Conservation (phyloP, 2,797 vertebrate species). For the Todus mexicanus region DNA sequence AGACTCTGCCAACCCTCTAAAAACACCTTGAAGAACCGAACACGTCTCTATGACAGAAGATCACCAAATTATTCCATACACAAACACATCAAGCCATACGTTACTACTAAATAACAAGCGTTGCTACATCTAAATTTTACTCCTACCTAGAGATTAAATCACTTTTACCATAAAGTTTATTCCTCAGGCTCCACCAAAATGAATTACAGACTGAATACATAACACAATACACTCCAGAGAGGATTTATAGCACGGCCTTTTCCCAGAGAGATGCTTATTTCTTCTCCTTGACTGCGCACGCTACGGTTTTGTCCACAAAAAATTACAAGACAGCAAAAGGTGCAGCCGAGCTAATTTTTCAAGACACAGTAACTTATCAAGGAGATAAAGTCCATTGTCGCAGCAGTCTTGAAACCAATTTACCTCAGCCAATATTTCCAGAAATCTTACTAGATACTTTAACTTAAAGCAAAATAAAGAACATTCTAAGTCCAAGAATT, state of each 20-base stretch:
- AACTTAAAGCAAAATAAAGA: neutral
- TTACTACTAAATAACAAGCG: neutral
- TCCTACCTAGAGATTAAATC: neutral
- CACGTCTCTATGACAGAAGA: neutral
- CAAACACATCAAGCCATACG: fast-evolving
- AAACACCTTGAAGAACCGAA: neutral
- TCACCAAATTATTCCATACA: fast-evolving
- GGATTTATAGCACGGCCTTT: fast-evolving
- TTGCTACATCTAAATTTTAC: neutral
- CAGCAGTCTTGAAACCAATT: no score
- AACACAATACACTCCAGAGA: neutral
- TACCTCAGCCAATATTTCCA: fast-evolving
- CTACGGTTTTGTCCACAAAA: neutral
- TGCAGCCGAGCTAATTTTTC: fast-evolving
- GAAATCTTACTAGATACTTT: fast-evolving
- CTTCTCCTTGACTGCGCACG: fast-evolving
- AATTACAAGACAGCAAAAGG: neutral
- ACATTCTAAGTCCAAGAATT: fast-evolving
- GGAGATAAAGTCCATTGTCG: neutral
- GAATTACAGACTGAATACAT: neutral
- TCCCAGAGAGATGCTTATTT: neutral
- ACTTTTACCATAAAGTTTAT: neutral
- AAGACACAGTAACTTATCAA: neutral
- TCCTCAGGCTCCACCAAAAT: neutral
- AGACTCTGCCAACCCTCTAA: neutral